phyloP scores from a whole-genome alignment of 2,113 vertebrate genomes.

The Phyllostomus hastatus region DNA sequence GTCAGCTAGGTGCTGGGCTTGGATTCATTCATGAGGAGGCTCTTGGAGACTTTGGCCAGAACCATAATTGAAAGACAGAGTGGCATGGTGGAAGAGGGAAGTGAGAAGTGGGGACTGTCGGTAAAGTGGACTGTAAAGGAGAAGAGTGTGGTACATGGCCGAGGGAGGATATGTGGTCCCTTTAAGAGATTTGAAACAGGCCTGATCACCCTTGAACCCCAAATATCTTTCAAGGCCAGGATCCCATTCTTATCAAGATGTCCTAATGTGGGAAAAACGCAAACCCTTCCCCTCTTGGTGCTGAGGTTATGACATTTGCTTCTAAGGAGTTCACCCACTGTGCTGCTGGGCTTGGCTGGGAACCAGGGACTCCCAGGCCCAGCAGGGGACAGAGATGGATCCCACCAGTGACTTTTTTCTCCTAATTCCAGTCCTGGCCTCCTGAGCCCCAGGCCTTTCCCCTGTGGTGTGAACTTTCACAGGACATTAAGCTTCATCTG shows the following conservation, averaged over 20 bases:
- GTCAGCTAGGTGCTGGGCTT: neutral
- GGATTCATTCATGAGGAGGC: neutral
- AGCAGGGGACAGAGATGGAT: neutral
- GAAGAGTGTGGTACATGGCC: neutral
- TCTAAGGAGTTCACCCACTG: neutral
- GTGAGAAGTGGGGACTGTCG: neutral
- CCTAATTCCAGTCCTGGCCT: neutral
- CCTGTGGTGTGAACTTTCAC: constrained; percentile 9
- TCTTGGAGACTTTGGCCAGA: neutral
- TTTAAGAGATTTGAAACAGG: constrained; percentile 51
- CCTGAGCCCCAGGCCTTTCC: neutral
- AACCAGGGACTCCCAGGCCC: neutral
- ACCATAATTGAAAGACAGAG: neutral
- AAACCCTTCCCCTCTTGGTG: constrained; percentile 20
- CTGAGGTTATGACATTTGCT: constrained; percentile 62
- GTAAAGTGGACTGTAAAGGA: neutral
- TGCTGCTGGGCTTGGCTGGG: neutral
- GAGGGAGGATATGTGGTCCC: neutral
- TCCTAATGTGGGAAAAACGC: constrained; percentile 70
- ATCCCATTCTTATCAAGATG: constrained; percentile 57
- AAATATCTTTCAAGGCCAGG: constrained; percentile 43
- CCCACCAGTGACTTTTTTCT: neutral
- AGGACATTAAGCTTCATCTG: neutral
- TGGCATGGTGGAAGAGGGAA: neutral
- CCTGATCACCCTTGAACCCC: constrained; percentile 26